Base-by-base conservation (phyloP, 1,140 invertebrate genomes). In the Euura saliciscinereae region DNA sequence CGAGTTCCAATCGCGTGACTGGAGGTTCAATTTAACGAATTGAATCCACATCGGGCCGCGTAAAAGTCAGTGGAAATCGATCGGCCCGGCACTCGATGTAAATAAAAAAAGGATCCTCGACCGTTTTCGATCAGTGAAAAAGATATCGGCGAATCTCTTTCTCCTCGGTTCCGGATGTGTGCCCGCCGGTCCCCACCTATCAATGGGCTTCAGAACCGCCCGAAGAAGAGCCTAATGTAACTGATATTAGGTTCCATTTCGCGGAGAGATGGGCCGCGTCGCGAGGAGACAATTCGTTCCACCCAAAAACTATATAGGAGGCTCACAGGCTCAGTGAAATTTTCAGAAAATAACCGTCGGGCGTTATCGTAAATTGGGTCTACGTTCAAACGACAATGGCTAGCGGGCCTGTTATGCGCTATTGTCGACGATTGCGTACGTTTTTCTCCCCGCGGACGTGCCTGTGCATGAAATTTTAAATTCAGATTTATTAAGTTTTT, bases 201-300 rank as follows among this genome's bases (percentile, higher is more conserved):
- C 51, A 59, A 59, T 59, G 51, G 46, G 51, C 51, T 59, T n/a
- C 51, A 59, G 51, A 28, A 6, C 51, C 51, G 13, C 8, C 51
- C 51, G 51, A 59, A 59, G 51, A 59, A 59, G 13, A 44, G 66
- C 66, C 66, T 67, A 67, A 44, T 67, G 66, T 44, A 28, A 67
- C 43, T 67, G 66, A 67, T 67, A 67, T 67, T 67, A 44, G 11
- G 66, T 44, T 44, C 10, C 66, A 42, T 44, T 28, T 28, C 66
- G 66, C 11, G 4, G 3, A 4, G 8, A 10, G 28, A 13, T 1
- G 8, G 2, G 13, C 2, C 13, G 8, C 66, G 10, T 28, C 13
- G 66, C 28, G 28, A 28, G 43, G 66, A 67, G 43, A 67, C 28
- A 59, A 59, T 59, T 59, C 51, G 8, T 4, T n/a, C 51, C 51